Base-by-base conservation (phyloP, 2,888 invertebrate genomes). In the Caenorhabditis becei region DNA sequence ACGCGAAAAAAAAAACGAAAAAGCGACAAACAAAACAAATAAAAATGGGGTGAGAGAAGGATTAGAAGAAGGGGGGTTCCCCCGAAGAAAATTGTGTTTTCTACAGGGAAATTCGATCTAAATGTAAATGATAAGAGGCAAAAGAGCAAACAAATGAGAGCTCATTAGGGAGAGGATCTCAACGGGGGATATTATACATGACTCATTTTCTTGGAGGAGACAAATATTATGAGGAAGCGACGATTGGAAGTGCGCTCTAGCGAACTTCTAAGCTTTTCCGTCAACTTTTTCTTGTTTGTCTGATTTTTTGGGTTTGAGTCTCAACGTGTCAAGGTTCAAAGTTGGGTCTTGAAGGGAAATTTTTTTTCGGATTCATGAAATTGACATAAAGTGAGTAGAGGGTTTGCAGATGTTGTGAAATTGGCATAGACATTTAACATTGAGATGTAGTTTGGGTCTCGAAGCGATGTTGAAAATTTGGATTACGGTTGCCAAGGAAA, bases 141-240 rank as follows among this genome's bases (percentile, higher is more conserved):
- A 49, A 63, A 63, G 63, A 72, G 66, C 75, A 75, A 75, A 75
- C 61, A 75, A 75, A 75, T 11, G 11, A 14, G 14, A 14, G 66
- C 66, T 75, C 75, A 75, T 66, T 75, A 75, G 49, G 26, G 35
- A 44, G 65, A 51, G 72, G 58, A 65, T 63, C 63, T 72, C n/a
- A 56, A 24, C 24, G 41, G 23, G 28, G n/a, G 23, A 51, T 20
- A 4, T 35, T 28, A 74, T 74, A 62, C 28, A 63, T 63, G 51
- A 67, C 35, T 47, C 16, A 54, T 14, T 14, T 20, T 14, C 20
- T 58, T 32, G 41, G 26, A 54, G 26, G 49, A n/a, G n/a, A n/a
- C n/a, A n/a, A n/a, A n/a, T n/a, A n/a, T n/a, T n/a, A n/a, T n/a
- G n/a, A n/a, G n/a, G n/a, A n/a, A n/a, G n/a, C n/a, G n/a, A n/a